Evolutionary conservation across 2,888 invertebrate genomes (phyloP), one percentile per base, ranked within the genome.

Genomic region (Caradrina kadenii): DNA sequence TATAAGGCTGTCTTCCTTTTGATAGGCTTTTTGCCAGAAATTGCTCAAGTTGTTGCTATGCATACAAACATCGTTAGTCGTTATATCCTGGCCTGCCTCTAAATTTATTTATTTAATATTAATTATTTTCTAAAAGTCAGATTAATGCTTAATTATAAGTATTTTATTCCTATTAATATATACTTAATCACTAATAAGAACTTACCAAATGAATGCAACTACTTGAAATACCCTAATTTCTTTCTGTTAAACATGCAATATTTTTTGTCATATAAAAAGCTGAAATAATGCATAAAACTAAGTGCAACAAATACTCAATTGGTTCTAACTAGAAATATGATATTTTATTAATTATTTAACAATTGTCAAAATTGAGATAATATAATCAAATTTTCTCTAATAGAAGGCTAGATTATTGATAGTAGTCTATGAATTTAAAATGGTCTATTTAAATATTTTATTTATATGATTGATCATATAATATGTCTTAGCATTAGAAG

Each of bases 151-250:
- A 80, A 63, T 17, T 63, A 50, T 53, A 67, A 31, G 31, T 74
- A 63, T 65, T 59, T 73, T 64, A 81, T 62, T 63, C 45, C 63
- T 71, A 83, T 50, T 59, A 63, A 61, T 71, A 71, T 73, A 71
- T 73, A 53, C 84, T 79, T 81, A 81, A 59, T 65, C 21, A 53
- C 72, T 69, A 77, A n/a, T 59, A 65, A 70, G 55, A 69, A 71
- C 54, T 81, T 63, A 68, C 64, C 60, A 72, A 55, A 66, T 69
- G 19, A 63, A 55, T 69, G 35, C 61, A 67, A 54, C 59, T 80
- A 76, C 49, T 64, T 62, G 48, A 52, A 63, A 76, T 78, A 83
- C 45, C 63, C 69, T 78, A 69, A 63, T 52, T 67, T 69, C 67
- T 56, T 81, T 74, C 69, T 70, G 63, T 58, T 56, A 65, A 49